Evolutionary conservation across 2,797 vertebrate genomes (phyloP).

Genomic region (Bovichtus variegatus): DNA sequence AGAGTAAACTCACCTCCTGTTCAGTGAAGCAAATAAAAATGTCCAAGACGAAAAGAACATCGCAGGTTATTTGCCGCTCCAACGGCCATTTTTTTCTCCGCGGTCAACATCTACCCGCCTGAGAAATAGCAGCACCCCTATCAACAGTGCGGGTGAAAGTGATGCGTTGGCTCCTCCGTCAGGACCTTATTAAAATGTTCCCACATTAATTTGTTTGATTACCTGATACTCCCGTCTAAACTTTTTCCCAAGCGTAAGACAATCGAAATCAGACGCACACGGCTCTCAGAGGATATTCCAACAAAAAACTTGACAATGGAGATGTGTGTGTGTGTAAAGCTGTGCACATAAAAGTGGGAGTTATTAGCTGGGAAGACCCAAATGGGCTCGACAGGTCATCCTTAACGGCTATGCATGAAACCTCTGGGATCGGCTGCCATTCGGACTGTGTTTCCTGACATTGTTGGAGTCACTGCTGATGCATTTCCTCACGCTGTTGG

Average conservation of each 20-base stretch:
- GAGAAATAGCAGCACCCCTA: neutral
- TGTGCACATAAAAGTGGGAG: constrained; percentile 19
- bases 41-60: constrained; percentile 30
- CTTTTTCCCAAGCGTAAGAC: constrained; percentile 16
- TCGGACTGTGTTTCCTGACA: constrained; percentile 72
- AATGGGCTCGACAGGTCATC: constrained; percentile 33
- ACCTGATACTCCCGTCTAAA: constrained; percentile 20
- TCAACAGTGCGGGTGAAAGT: too few species aligned
- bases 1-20: constrained; percentile 40
- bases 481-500: constrained; percentile 67
- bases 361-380: neutral
- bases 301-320: constrained; percentile 10
- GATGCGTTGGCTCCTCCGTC: neutral
- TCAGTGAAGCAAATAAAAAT: constrained; percentile 34
- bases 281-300: neutral
- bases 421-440: constrained; percentile 56
- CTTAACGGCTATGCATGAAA: constrained; percentile 20
- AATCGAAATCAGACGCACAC: neutral
- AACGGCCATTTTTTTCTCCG: neutral
- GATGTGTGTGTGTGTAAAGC: constrained; percentile 19
- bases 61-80: constrained; percentile 26
- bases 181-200: constrained; percentile 9
- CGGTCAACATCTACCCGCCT: neutral
- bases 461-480: constrained; percentile 75
- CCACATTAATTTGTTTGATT: constrained; percentile 17